Percentiles rank a stretch among this genome's conserved stretches.
These are phyloP conservation scores for Darevskia mixta DNA, from an alignment of 2,797 vertebrate species.

Conservation along the genomic window DNA sequence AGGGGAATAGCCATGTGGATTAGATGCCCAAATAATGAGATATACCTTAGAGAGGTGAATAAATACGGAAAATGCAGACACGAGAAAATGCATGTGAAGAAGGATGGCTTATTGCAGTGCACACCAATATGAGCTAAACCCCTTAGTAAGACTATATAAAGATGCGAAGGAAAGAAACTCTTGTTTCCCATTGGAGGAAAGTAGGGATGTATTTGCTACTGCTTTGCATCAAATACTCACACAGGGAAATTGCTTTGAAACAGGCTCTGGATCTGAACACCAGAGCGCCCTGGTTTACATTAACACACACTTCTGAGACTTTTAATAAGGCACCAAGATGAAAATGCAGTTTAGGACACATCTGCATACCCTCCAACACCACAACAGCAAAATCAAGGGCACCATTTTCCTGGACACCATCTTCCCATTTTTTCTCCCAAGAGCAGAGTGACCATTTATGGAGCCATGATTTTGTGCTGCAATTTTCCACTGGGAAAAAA, in stretches of 20 bases:
- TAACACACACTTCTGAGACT: not conserved
- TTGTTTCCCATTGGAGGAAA: not conserved
- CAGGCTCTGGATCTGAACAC: not conserved
- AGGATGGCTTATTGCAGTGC: not conserved
- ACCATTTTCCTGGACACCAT: too few relatives aligned
- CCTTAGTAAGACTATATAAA: not conserved
- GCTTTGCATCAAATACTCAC: not conserved
- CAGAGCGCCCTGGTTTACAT: not conserved
- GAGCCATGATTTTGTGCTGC: too few relatives aligned
- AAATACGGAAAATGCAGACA: not conserved
- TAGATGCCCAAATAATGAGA: not conserved
- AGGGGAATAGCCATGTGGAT: constrained; percentile 38
- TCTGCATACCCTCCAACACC: too few relatives aligned
- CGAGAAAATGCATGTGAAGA: not conserved
- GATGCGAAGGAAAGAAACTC: not conserved
- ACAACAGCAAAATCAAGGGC: too few relatives aligned
- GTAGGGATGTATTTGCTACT: not conserved
- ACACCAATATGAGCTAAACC: not conserved
- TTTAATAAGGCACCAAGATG: not conserved
- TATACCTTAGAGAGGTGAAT: not conserved
- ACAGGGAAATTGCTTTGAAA: not conserved
- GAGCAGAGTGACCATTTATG: too few relatives aligned
- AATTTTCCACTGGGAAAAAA: too few relatives aligned
- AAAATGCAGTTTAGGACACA: not conserved
- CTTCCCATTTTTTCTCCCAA: too few relatives aligned